Evolutionary conservation across 2,797 vertebrate species (phyloP), one percentile per base, ranked within the genome.

Genomic region (Harpagifer antarcticus): DNA sequence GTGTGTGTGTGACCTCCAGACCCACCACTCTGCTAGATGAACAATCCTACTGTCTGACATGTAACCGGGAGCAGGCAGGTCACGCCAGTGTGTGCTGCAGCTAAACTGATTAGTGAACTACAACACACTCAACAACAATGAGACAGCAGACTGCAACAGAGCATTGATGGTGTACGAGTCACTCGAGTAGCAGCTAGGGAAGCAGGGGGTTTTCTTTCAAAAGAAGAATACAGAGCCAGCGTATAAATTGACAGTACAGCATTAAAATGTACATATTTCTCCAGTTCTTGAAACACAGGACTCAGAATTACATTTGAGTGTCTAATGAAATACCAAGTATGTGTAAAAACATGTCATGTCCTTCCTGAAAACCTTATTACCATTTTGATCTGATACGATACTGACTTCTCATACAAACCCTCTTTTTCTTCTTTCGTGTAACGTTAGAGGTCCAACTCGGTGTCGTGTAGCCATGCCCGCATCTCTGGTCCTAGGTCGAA

Each of bases 11-110:
- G 84, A 86, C 80, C 86, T 79, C 60, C n/a, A 53, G 60, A 79
- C 70, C 69, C 49, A 61, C 73, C 59, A 71, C 74, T 57, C 78
- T 72, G 44, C 23, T 43, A 67, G 78, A 84, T 82, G 76, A 87
- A 88, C 79, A 65, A 60, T 73, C 58, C 71, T 72, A 77, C 74
- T 16, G 59, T 66, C 71, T 54, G 73, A 79, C 78, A 62, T 43
- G 58, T 31, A 53, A 71, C 80, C 10, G 59, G 42, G 74, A 72
- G 69, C 66, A 55, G 76, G 48, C 62, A 31, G 83, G 78, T 88
- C 76, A 47, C 52, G 43, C 7, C 65, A 69, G 31, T 27, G 74
- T 67, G 74, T 20, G 66, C 55, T 37, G 31, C 64, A 60, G 14
- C 33, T 63, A 80, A 72, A 73, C 62, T 31, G 66, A 82, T 76